phyloP scores from a whole-genome alignment of 2,113 vertebrate species.

The Donacobius atricapilla region DNA sequence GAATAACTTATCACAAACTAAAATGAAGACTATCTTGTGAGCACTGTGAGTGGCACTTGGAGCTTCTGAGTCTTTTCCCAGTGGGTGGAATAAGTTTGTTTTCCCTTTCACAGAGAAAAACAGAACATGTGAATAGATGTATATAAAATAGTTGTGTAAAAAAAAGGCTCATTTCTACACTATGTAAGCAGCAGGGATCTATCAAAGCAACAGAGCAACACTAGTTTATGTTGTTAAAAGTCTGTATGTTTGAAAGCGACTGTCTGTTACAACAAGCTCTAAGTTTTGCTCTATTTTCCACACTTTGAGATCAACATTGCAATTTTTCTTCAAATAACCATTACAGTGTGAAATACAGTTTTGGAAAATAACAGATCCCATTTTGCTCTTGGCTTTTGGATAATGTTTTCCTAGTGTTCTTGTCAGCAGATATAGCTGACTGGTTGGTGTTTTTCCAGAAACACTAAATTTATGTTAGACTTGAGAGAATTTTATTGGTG shows the following conservation, averaged over 20 bases:
- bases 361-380: not conserved
- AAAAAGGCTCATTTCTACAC: not conserved
- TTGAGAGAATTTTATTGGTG: not conserved
- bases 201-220: not conserved
- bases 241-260: not conserved
- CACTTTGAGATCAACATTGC: not conserved
- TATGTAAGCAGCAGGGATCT: not conserved
- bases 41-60: not conserved
- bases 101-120: not conserved
- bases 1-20: not conserved
- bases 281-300: not conserved
- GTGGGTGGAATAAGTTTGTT: not conserved
- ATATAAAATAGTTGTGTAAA: not conserved
- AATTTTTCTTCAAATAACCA: not conserved
- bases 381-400: not conserved
- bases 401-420: not conserved
- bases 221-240: not conserved
- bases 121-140: not conserved
- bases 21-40: not conserved
- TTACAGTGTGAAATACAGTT: not conserved
- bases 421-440: not conserved
- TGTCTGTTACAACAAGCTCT: not conserved
- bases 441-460: not conserved
- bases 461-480: not conserved
- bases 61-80: not conserved